Percentiles rank a stretch among this genome's conserved stretches.
These are phyloP conservation scores for Dorcus hopei DNA, from an alignment of 2,888 invertebrate species.

Conservation along the genomic window DNA sequence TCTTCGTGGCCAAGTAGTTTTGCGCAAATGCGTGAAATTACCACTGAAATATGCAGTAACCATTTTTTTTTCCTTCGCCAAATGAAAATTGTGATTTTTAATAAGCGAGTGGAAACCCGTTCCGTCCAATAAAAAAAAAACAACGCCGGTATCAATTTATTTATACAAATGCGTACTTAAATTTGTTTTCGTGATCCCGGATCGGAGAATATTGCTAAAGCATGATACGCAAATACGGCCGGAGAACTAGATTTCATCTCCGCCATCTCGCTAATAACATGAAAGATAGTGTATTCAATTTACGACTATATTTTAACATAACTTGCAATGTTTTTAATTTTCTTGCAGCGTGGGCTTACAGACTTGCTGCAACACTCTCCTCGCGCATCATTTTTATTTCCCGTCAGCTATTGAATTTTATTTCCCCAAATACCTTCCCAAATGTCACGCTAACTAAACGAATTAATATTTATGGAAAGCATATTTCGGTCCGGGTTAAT, in stretches of 20 bases:
- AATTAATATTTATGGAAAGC: too few species aligned
- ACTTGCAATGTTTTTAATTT: conserved; percentile 6
- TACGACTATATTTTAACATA: conserved; percentile 4
- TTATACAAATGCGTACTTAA: conserved; percentile 10
- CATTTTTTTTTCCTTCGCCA: too few species aligned
- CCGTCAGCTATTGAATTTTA: too few species aligned
- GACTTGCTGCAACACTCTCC: background rate
- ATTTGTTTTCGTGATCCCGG: conserved; percentile 9
- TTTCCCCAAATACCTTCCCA: too few species aligned
- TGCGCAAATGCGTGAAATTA: too few species aligned
- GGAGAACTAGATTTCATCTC: conserved; percentile 6
- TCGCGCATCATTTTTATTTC: too few species aligned
- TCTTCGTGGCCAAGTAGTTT: too few species aligned
- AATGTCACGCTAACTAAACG: too few species aligned
- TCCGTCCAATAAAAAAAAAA: background rate
- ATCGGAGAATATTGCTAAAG: conserved; percentile 11
- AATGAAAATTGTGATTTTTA: too few species aligned
- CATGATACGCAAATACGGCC: conserved; percentile 12
- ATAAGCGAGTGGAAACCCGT: background rate
- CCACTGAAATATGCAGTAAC: too few species aligned
- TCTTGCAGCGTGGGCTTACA: conserved; percentile 7
- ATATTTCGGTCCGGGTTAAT: too few species aligned
- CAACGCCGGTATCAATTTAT: conserved; percentile 10
- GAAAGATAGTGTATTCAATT: conserved; percentile 7
- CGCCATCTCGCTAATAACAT: conserved; percentile 3